phyloP scores from a whole-genome alignment of 2,113 vertebrate species.

The Gobius niger region DNA sequence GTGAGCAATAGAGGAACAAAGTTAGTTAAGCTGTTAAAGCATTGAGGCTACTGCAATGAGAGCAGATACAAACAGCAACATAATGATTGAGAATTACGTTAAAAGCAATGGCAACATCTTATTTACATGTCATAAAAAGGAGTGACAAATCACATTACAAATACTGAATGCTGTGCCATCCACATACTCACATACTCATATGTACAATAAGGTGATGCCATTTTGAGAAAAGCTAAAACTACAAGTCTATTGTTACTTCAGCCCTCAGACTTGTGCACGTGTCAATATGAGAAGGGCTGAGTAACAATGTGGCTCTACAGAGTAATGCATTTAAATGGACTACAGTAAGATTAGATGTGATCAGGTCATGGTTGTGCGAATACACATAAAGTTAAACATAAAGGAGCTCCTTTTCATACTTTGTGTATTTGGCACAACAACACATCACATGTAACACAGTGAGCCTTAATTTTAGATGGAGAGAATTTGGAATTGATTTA shows the following conservation, averaged over 20 bases:
- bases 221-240: constrained; percentile 13
- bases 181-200: not conserved
- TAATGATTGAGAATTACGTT: not conserved
- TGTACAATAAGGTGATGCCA: constrained; percentile 62
- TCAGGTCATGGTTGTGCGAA: constrained; percentile 23
- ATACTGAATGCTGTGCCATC: constrained; percentile 11
- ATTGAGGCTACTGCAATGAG: constrained; percentile 50
- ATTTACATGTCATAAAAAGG: constrained; percentile 19
- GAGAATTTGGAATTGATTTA: constrained; percentile 37
- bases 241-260: constrained; percentile 34
- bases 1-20: constrained; percentile 71
- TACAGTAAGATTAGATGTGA: constrained; percentile 18
- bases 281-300: constrained; percentile 37
- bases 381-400: constrained; percentile 28
- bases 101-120: constrained; percentile 54
- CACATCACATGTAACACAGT: constrained; percentile 12
- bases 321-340: constrained; percentile 12
- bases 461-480: constrained; percentile 16
- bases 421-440: constrained; percentile 45
- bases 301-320: not conserved
- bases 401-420: constrained; percentile 3
- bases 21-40: constrained; percentile 86
- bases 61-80: constrained; percentile 39
- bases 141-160: constrained; percentile 5
- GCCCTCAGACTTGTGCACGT: constrained; percentile 37